Evolutionary conservation across 2,113 vertebrate species (phyloP).

Genomic region (Ascaphus truei): DNA sequence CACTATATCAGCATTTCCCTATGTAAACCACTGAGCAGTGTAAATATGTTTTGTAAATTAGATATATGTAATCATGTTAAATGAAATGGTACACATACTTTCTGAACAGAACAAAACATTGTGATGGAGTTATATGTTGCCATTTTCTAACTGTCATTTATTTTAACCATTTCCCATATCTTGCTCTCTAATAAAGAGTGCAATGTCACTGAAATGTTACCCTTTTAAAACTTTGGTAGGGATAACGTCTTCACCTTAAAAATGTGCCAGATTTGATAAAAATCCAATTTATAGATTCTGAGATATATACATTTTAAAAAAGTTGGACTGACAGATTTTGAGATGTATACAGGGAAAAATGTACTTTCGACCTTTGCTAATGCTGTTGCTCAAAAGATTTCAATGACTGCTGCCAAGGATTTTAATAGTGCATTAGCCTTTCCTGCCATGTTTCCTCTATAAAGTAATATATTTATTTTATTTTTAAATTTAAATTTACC

Average conservation of each 20-base stretch:
- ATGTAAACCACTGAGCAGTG: too few species aligned
- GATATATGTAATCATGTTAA: too few species aligned
- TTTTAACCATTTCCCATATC: too few species aligned
- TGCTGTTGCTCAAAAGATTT: neutral
- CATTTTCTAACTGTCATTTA: too few species aligned
- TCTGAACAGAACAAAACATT: too few species aligned
- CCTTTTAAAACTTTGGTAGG: too few species aligned
- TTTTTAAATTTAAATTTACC: neutral
- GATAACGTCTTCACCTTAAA: too few species aligned
- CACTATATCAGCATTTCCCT: too few species aligned
- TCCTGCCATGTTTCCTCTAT: neutral
- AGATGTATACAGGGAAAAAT: neutral
- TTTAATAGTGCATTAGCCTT: conserved; percentile 5
- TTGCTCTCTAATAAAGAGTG: neutral
- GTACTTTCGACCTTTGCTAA: neutral
- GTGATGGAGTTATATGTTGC: too few species aligned
- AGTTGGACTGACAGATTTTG: neutral
- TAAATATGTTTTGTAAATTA: too few species aligned
- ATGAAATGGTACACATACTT: too few species aligned
- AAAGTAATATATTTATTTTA: neutral
- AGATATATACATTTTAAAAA: neutral
- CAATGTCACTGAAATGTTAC: neutral
- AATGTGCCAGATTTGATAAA: neutral
- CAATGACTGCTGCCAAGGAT: neutral
- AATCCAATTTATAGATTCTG: neutral